Evolutionary conservation across 2,113 vertebrate species (phyloP).

Genomic region (Theropithecus gelada): DNA sequence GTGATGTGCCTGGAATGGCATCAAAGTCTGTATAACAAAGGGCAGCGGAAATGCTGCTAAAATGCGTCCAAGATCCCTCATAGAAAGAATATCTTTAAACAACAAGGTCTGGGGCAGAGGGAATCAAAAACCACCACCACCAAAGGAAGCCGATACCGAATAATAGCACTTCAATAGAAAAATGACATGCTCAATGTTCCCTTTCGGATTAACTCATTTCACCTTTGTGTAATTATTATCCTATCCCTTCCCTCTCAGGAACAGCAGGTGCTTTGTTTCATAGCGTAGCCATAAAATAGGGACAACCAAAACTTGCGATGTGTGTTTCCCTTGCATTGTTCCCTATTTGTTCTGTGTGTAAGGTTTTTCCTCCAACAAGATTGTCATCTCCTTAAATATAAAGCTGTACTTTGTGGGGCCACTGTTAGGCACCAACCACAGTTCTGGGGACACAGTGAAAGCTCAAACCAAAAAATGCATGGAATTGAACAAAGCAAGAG

Average conservation of each 20-base stretch:
- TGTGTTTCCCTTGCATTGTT: not conserved
- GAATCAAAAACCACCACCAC: not conserved
- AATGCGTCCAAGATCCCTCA: not conserved
- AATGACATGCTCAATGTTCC: fast-evolving
- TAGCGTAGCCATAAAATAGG: not conserved
- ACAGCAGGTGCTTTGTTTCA: not conserved
- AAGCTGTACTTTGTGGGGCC: not conserved
- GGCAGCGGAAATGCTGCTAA: not conserved
- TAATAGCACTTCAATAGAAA: fast-evolving
- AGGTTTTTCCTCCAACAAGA: not conserved
- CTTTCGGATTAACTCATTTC: not conserved
- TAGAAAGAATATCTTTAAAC: not conserved
- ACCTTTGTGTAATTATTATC: not conserved
- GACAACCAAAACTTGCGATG: not conserved
- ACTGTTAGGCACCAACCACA: not conserved
- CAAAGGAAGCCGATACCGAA: not conserved
- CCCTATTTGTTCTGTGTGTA: not conserved
- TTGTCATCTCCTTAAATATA: not conserved
- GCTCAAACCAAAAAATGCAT: not conserved
- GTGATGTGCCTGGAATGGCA: not conserved
- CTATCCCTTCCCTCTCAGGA: not conserved
- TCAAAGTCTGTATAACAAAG: not conserved
- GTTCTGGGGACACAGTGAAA: not conserved
- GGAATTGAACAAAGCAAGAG: not conserved
- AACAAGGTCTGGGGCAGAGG: not conserved